Evolutionary conservation across 2,797 vertebrate species (phyloP).

Genomic region (Graptemys geographica): DNA sequence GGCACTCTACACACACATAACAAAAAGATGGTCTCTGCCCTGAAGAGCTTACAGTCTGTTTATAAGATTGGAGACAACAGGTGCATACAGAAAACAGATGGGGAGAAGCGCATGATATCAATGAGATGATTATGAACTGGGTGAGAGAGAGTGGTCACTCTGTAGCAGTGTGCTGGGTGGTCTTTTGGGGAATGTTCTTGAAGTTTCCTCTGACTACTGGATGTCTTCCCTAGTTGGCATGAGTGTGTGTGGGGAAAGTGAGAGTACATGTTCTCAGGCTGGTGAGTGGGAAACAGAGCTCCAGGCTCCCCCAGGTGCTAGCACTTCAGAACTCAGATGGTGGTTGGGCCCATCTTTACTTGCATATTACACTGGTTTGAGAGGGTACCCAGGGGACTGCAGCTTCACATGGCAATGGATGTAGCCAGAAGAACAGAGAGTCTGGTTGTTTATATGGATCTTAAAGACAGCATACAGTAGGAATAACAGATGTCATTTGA

Average conservation of each 20-base stretch:
- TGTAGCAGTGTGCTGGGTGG: no score
- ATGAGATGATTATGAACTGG: not conserved
- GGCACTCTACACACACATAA: not conserved
- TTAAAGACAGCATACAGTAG: not conserved
- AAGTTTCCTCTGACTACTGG: conserved; percentile 49
- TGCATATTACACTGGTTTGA: not conserved
- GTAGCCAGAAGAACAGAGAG: not conserved
- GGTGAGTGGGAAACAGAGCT: conserved; percentile 37
- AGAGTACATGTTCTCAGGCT: conserved; percentile 48
- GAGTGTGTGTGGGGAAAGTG: not conserved
- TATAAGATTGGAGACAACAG: conserved; percentile 1
- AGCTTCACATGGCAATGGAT: not conserved
- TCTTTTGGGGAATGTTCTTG: not conserved
- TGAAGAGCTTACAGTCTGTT: not conserved
- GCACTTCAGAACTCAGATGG: not conserved
- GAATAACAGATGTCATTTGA: not conserved
- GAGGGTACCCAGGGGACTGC: not conserved
- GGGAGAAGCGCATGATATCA: not conserved
- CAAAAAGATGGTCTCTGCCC: not conserved
- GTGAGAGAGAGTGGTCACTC: not conserved
- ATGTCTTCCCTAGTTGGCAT: not conserved
- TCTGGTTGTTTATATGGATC: not conserved
- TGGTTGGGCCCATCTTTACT: not conserved
- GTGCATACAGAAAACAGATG: conserved; percentile 36
- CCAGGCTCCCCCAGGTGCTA: not conserved